Conservation (phyloP, 2,888 invertebrate species). For the Mycogona germanica region DNA sequence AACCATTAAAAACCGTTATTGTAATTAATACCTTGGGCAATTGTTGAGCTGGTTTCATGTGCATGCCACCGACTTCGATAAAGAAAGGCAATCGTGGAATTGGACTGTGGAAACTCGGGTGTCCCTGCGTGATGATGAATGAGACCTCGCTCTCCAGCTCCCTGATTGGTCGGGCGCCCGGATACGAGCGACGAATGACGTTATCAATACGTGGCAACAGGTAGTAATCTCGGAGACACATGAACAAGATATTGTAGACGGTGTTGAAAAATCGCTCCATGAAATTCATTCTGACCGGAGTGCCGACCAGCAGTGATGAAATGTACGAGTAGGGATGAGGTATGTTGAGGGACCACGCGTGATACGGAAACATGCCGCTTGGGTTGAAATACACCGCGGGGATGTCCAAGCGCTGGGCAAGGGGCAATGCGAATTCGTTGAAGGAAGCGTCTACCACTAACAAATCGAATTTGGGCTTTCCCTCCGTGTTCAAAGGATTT, state of each 20-base stretch:
- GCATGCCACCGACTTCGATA: conserved; percentile 68
- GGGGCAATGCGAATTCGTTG: conserved; percentile 6
- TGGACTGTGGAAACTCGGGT: conserved; percentile 62
- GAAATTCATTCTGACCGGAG: conserved; percentile 2
- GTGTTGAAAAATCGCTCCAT: neutral
- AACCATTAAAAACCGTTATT: too few species aligned
- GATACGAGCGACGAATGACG: neutral
- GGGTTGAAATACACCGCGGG: conserved; percentile 3
- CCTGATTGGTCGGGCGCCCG: neutral
- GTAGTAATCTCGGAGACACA: too few species aligned
- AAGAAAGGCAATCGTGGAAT: conserved; percentile 66
- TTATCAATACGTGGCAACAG: too few species aligned
- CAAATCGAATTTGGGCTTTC: conserved; percentile 5
- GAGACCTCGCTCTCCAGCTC: conserved; percentile 11
- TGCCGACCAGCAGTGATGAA: neutral
- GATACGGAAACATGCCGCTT: neutral
- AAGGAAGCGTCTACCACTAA: conserved; percentile 8
- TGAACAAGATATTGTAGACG: neutral
- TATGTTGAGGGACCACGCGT: conserved; percentile 6
- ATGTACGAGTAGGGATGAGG: conserved; percentile 9
- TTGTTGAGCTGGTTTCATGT: conserved; percentile 54
- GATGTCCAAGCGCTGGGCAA: neutral
- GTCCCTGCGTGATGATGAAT: conserved; percentile 67
- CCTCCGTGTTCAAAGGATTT: neutral
- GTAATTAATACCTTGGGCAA: conserved; percentile 45